Evolutionary conservation across 2,888 invertebrate genomes (phyloP).

Genomic region (Eremobia ochroleuca): DNA sequence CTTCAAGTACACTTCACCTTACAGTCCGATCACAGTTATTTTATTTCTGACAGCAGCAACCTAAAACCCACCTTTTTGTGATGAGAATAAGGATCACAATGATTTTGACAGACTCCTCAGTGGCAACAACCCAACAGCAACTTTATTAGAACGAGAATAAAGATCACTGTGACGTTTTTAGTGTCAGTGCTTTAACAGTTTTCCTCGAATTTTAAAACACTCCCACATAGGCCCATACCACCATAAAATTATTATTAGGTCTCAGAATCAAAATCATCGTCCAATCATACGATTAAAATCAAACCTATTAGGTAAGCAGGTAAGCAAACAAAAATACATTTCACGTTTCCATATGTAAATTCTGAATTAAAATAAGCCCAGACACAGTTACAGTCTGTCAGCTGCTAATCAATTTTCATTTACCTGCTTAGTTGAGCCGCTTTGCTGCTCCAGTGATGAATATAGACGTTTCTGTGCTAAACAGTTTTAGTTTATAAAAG

Average conservation of each 20-base stretch:
- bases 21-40: too few species aligned
- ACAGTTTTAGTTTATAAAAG: neutral
- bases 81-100: too few species aligned
- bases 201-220: too few species aligned
- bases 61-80: too few species aligned
- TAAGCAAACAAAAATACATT: conserved; percentile 3
- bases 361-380: conserved; percentile 13
- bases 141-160: too few species aligned
- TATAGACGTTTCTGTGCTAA: conserved; percentile 21
- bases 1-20: neutral
- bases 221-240: neutral
- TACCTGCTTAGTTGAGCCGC: conserved; percentile 22
- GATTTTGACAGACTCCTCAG: too few species aligned
- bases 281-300: neutral
- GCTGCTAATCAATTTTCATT: conserved; percentile 52
- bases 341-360: neutral
- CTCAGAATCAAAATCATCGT: neutral
- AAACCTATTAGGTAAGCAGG: too few species aligned
- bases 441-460: neutral
- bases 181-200: too few species aligned
- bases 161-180: too few species aligned
- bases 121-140: too few species aligned
- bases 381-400: conserved; percentile 9
- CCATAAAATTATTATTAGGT: neutral
- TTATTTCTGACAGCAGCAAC: too few species aligned